phyloP scores from a whole-genome alignment of 2,797 vertebrate species.

The Hypotaenidia okinawae region DNA sequence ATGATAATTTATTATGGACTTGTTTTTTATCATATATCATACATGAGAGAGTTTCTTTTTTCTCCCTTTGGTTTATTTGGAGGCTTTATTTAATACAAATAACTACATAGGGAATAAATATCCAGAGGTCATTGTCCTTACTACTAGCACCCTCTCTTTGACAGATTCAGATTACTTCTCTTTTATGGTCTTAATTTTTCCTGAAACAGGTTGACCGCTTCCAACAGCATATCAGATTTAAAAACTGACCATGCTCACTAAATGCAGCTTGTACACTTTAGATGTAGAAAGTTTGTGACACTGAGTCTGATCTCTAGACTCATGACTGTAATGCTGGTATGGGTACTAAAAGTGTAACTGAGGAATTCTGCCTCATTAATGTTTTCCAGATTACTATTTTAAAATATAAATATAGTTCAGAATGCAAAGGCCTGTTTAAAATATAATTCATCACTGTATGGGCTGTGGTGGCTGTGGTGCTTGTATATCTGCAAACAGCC shows the following conservation, averaged over 20 bases:
- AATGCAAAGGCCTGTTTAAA: conserved; percentile 12
- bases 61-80: neutral
- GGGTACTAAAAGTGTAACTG: neutral
- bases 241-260: neutral
- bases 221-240: neutral
- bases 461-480: neutral
- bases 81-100: conserved; percentile 9
- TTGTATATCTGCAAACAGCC: neutral
- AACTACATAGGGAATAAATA: conserved; percentile 7
- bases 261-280: neutral
- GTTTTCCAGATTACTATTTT: conserved; percentile 13
- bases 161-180: neutral
- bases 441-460: neutral
- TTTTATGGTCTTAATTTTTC: neutral
- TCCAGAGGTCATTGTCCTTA: neutral
- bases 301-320: neutral
- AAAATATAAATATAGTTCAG: conserved; percentile 1
- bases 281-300: conserved; percentile 4
- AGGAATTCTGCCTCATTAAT: neutral
- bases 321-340: neutral
- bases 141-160: neutral
- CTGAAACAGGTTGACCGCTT: neutral
- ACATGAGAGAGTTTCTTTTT: neutral
- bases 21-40: neutral
- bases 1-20: neutral